Conservation (phyloP, 92 coral and sea anemone species). For the Hydrozoanthus gracilis region DNA sequence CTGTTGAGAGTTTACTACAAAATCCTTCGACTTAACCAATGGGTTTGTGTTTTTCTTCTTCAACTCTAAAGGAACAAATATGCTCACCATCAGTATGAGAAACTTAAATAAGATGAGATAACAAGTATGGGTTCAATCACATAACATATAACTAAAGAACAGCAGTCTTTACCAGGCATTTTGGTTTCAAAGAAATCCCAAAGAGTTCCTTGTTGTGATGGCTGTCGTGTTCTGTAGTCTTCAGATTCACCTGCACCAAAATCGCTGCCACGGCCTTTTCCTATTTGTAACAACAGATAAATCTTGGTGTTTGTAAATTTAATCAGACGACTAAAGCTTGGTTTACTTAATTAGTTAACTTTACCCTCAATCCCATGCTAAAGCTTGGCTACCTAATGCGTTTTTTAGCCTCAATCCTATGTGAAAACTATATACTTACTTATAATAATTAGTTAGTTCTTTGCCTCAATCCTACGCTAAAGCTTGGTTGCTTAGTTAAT, state of each 20-base stretch:
- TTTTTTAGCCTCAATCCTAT: too few relatives aligned
- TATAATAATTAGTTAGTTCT: too few relatives aligned
- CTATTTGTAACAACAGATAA: slow-evolving; percentile 40
- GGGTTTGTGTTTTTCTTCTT: slow-evolving; percentile 15
- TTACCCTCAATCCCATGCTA: too few relatives aligned
- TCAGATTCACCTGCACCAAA: slow-evolving; percentile 70
- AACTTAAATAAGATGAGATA: too few relatives aligned
- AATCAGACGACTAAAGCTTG: too few relatives aligned
- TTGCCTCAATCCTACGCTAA: too few relatives aligned
- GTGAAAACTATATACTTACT: too few relatives aligned
- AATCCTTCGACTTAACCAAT: neutral
- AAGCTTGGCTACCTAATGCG: too few relatives aligned
- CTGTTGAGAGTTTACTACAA: slow-evolving; percentile 10
- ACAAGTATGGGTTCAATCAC: neutral
- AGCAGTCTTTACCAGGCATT: slow-evolving; percentile 60
- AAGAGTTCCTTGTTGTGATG: slow-evolving; percentile 88
- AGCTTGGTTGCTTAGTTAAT: too few relatives aligned
- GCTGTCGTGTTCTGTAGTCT: slow-evolving; percentile 82
- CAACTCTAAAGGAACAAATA: neutral
- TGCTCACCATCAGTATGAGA: neutral
- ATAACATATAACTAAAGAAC: neutral
- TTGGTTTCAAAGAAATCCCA: slow-evolving; percentile 92
- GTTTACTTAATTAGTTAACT: too few relatives aligned
- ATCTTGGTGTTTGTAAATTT: neutral
- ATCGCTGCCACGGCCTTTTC: slow-evolving; percentile 70